A percentile compares a stretch with the other conserved stretches of the same genome.
These are phyloP conservation scores for Pogonocichla stellata DNA, from an alignment of 2,113 vertebrate genomes.

Conservation along the genomic window DNA sequence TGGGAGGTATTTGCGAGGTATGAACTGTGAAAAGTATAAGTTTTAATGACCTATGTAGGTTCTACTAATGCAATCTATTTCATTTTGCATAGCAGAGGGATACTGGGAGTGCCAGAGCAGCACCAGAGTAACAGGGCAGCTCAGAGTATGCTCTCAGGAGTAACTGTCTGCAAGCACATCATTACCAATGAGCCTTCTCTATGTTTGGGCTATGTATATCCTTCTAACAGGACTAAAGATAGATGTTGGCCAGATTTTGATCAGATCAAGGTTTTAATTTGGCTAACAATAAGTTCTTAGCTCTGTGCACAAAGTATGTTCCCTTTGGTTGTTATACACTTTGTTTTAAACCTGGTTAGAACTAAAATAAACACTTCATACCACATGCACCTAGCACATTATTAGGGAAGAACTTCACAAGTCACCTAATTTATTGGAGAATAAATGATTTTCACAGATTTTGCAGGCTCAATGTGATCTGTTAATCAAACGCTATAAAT, in stretches of 20 bases:
- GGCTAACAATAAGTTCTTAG: neutral
- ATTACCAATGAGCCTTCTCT: neutral
- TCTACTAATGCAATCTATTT: neutral
- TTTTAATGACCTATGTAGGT: neutral
- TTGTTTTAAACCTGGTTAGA: neutral
- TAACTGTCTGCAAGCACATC: neutral
- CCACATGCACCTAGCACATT: neutral
- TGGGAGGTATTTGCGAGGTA: neutral
- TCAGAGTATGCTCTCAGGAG: no score
- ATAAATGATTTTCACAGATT: neutral
- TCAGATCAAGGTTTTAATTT: neutral
- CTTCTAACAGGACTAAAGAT: neutral
- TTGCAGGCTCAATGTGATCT: neutral
- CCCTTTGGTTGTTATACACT: neutral
- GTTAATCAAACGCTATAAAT: neutral
- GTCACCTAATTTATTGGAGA: neutral
- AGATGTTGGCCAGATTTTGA: neutral
- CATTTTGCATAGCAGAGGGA: neutral
- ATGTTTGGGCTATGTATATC: rapidly evolving
- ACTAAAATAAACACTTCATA: neutral
- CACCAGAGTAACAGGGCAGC: neutral
- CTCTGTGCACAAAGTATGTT: neutral
- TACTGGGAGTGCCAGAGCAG: neutral
- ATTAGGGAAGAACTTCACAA: neutral
- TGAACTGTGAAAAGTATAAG: neutral